A percentile compares a stretch with the other conserved stretches of the same genome.
Conservation (phyloP, 2,797 vertebrate genomes). For the Dendrocincla tyrannina region DNA sequence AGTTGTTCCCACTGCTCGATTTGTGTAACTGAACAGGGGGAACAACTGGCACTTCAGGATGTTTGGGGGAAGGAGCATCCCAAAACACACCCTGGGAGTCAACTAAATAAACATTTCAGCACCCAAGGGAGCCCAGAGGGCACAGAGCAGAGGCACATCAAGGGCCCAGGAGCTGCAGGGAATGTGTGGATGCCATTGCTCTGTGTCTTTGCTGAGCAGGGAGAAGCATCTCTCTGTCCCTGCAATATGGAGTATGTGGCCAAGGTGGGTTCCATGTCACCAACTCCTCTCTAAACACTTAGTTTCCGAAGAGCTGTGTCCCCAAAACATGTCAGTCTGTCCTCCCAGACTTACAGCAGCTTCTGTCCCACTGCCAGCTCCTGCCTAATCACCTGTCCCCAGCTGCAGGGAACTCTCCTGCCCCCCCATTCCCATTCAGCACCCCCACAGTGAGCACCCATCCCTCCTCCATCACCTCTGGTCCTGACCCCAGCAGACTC, state of each 20-base stretch:
- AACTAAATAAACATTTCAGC: background rate
- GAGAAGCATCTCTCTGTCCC: background rate
- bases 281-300: background rate
- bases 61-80: background rate
- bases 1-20: background rate
- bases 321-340: background rate
- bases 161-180: background rate
- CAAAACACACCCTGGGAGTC: background rate
- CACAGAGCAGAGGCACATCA: rapidly evolving
- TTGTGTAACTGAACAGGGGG: rapidly evolving
- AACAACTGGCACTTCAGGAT: rapidly evolving
- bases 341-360: background rate
- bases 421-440: rapidly evolving
- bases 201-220: rapidly evolving
- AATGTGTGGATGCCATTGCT: background rate
- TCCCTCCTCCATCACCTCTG: background rate
- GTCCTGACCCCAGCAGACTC: rapidly evolving
- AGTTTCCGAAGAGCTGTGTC: background rate
- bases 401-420: background rate
- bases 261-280: background rate
- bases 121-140: background rate
- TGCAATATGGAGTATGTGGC: background rate
- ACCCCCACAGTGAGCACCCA: rapidly evolving
- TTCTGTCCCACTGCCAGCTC: background rate
- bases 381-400: background rate